Base-by-base conservation (phyloP, 2,797 vertebrate species). In the Pantherophis alleghaniensis region DNA sequence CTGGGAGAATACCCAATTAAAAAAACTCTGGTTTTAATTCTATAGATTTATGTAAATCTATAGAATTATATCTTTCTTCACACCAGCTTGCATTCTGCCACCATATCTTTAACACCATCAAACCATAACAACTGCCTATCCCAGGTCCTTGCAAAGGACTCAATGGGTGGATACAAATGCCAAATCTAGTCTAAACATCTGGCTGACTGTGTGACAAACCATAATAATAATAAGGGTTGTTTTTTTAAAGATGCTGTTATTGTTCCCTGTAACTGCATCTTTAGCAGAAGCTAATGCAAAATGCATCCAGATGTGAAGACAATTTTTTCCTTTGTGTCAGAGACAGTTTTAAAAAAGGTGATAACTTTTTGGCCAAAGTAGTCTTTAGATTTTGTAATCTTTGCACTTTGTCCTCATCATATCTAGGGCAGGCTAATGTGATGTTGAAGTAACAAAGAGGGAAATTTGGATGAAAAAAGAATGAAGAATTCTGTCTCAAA, bases 401-500 rank as follows among this genome's bases (percentile, higher is more conserved):
- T 0, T 0, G 20, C 61, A 16, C 91, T 11, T 56, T 18, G 6
- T 0, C 0, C 16, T 0, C 28, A 56, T 10, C 47, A 2, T 5
- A 91, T 89, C 12, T 83, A 53, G 47, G 42, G 7, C 24, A 32
- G 59, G 22, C 7, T 7, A 93, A 47, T 2, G 18, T 61, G 69
- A 13, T 53, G 90, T 7, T 12, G 51, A 69, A 94, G 18, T 88
- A 96, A 57, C 7, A 93, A 42, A 95, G 88, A 28, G 18, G 94
- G 92, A 14, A 86, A 10, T 87, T 24, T 0, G 10, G 87, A 5
- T 87, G 0, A 12, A 37, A 53, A 89, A 92, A 63, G 7, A 42
- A 79, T 37, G 53, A 92, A 3, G 74, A 10, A 87, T 61, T 94
- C 92, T 79, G 26, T 55, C 93, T 93, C 90, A n/a, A 94, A 96